Evolutionary conservation across 2,797 vertebrate genomes (phyloP).

Genomic region (Cyprinodon diabolis): DNA sequence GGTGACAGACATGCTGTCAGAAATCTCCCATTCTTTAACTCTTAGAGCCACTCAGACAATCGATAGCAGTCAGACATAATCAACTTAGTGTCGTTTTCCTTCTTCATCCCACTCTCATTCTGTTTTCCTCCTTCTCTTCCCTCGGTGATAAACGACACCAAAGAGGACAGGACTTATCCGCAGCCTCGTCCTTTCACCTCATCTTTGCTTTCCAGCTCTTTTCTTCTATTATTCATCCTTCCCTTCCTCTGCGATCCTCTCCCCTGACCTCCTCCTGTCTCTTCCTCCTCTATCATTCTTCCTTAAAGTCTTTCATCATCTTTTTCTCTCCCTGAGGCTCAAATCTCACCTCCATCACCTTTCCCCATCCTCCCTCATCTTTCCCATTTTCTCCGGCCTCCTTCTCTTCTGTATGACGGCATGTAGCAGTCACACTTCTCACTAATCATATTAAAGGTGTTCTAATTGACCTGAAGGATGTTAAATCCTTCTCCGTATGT

Average conservation of each 20-base stretch:
- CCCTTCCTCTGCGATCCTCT: neutral
- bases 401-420: constrained; percentile 10
- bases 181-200: constrained; percentile 17
- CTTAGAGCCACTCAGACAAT: constrained; percentile 65
- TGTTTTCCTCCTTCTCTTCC: constrained; percentile 7
- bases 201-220: constrained; percentile 13
- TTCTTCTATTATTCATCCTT: neutral
- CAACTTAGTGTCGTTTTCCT: constrained; percentile 56
- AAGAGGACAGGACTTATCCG: constrained; percentile 13
- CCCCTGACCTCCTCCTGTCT: neutral
- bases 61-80: constrained; percentile 62
- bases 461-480: constrained; percentile 58
- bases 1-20: constrained; percentile 69
- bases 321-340: neutral
- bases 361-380: neutral
- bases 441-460: constrained; percentile 55
- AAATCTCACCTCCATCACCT: neutral
- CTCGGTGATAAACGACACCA: constrained; percentile 37
- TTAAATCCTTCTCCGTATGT: constrained; percentile 6
- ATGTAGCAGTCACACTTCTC: constrained; percentile 15
- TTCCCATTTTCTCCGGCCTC: neutral
- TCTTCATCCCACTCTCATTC: constrained; percentile 18
- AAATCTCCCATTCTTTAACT: constrained; percentile 35
- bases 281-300: constrained; percentile 2
- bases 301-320: neutral